A percentile compares a stretch with the other conserved stretches of the same genome.
phyloP scores from a whole-genome alignment of 2,888 invertebrate genomes.

The Caenorhabditis sp. region DNA sequence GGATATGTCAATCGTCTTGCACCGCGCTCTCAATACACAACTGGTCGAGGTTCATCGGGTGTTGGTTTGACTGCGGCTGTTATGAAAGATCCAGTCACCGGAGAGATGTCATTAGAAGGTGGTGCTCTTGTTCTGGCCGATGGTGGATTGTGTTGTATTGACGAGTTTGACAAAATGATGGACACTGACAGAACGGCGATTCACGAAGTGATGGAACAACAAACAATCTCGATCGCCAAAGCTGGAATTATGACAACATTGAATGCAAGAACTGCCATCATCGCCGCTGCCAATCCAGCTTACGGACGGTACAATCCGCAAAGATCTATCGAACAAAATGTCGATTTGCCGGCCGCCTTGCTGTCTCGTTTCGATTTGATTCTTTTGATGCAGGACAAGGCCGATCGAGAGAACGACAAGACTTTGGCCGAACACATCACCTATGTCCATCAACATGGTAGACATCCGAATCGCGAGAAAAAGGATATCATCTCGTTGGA shows the following conservation, averaged over 20 bases:
- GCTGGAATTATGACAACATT: slow-evolving; percentile 98
- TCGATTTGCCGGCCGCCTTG: slow-evolving; percentile 94
- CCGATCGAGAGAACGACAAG: slow-evolving; percentile 79
- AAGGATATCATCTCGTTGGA: slow-evolving; percentile 75
- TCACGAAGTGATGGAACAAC: slow-evolving; percentile 94
- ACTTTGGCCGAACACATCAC: slow-evolving; percentile 94
- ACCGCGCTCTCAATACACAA: slow-evolving; percentile 79
- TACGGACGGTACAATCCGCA: slow-evolving; percentile 94
- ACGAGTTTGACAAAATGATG: slow-evolving; percentile 99
- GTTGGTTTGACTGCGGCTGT: slow-evolving; percentile 99
- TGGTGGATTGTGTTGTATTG: slow-evolving; percentile 84
- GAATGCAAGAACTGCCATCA: slow-evolving; percentile 94
- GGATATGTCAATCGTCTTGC: slow-evolving; percentile 92
- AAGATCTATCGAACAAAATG: slow-evolving; percentile 92
- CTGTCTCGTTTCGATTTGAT: slow-evolving; percentile 79
- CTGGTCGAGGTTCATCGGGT: slow-evolving; percentile 68
- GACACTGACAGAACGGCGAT: slow-evolving; percentile 92
- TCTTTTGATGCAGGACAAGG: slow-evolving; percentile 74
- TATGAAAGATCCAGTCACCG: slow-evolving; percentile 94
- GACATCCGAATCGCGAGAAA: slow-evolving; percentile 77
- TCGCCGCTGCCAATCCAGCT: slow-evolving; percentile 98
- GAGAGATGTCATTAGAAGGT: slow-evolving; percentile 95
- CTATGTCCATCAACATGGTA: slow-evolving; percentile 82
- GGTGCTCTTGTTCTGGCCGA: slow-evolving; percentile 80
- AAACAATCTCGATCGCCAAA: slow-evolving; percentile 98